phyloP scores from a whole-genome alignment of 1,140 invertebrate species.

The Pseudoatta argentina region DNA sequence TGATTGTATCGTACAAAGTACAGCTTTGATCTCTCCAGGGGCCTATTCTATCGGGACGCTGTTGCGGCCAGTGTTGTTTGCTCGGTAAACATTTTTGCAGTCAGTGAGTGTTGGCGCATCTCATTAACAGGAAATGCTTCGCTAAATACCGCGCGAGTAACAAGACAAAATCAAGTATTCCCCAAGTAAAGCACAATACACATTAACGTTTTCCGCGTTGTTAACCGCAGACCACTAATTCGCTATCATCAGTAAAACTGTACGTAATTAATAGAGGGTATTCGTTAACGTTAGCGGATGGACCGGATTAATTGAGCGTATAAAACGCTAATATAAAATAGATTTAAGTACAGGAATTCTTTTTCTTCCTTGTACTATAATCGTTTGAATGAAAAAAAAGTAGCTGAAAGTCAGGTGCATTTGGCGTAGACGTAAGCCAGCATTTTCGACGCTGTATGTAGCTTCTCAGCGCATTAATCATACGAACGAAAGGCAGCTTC shows the following conservation, averaged over 20 bases:
- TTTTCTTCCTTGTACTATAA: not conserved
- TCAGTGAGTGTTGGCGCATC: constrained; percentile 51
- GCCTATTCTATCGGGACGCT: constrained; percentile 17
- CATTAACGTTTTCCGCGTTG: not conserved
- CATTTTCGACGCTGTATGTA: constrained; percentile 7
- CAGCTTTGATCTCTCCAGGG: not conserved
- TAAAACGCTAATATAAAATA: not conserved
- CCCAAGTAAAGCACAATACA: not conserved
- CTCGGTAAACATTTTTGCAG: constrained; percentile 59
- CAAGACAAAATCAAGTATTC: constrained; percentile 32
- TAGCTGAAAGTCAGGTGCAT: not conserved
- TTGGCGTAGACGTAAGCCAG: not conserved
- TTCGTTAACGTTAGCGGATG: not conserved
- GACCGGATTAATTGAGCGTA: not conserved
- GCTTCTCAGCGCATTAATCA: constrained; percentile 32
- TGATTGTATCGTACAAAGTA: constrained; percentile 52
- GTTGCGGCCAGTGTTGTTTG: constrained; percentile 45
- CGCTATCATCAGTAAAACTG: not conserved
- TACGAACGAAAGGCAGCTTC: constrained; percentile 8
- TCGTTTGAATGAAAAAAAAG: not conserved
- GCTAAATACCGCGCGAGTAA: constrained; percentile 45
- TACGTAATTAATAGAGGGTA: not conserved
- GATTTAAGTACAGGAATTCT: not conserved
- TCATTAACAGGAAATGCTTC: constrained; percentile 36
- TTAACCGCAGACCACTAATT: not conserved